Base-by-base conservation (phyloP, 2,888 invertebrate genomes). In the Steinernema carpocapsae region DNA sequence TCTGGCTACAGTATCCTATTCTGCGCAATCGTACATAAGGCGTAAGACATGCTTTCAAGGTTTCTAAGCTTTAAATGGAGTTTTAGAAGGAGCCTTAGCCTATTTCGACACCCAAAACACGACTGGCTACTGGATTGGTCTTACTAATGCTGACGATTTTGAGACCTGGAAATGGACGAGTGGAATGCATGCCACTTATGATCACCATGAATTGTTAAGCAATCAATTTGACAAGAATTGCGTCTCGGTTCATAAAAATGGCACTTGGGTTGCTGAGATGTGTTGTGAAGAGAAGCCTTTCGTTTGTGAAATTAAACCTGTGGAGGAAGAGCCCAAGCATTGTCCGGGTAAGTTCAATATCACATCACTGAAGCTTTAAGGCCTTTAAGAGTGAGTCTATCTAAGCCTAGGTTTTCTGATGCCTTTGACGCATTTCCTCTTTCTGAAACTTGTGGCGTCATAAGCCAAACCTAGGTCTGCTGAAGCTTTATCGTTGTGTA, bases 161-260 rank as follows among this genome's bases (percentile, higher is more conserved):
- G 24, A 17, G 19, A 56, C 56, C 14, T 56, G 56, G 56, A 56
- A 56, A 22, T 56, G 56, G 56, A 22, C 56, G 4, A 22, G 22
- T 22, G 22, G 22, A 22, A 37, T 6, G 37, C 10, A 6, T 10
- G 4, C 37, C 37, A 37, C 37, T n/a, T n/a, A n/a, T n/a, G n/a
- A n/a, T n/a, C n/a, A n/a, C n/a, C n/a, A n/a, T n/a, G n/a, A n/a
- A n/a, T n/a, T 37, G 37, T 37, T 37, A 3, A 10, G 37, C 37
- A 3, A 37, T 37, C 4, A 37, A 10, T 22, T 52, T 22, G 52
- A 52, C 22, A 19, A 52, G 22, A 52, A 52, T 22, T 52, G 52
- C 52, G 24, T 52, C 22, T 22, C 12, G 6, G 52, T 52, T n/a
- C 19, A 52, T 7, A 22, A 19, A 3, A 22, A 52, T 12, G 24